phyloP scores from a whole-genome alignment of 2,113 vertebrate species.

The Protomyctophum bolini region DNA sequence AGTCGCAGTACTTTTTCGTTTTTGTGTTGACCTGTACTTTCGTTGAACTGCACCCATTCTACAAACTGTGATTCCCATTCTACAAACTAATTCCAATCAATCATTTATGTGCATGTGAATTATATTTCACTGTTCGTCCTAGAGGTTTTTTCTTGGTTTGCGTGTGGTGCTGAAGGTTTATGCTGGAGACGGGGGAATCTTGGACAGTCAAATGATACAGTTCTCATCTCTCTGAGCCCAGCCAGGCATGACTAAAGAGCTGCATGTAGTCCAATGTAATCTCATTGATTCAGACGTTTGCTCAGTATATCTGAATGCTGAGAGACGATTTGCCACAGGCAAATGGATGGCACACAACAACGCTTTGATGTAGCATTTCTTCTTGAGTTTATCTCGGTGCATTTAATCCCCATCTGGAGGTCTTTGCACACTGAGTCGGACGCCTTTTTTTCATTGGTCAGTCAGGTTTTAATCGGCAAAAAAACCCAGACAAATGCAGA shows the following conservation, averaged over 20 bases:
- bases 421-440: neutral
- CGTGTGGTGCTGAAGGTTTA: neutral
- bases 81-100: too few species aligned
- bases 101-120: too few species aligned
- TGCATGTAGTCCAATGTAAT: constrained; percentile 32
- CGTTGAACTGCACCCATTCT: too few species aligned
- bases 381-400: neutral
- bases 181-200: neutral
- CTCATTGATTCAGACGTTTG: neutral
- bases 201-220: constrained; percentile 11
- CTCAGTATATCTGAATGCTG: neutral
- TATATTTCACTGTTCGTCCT: too few species aligned
- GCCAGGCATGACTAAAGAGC: neutral
- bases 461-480: too few species aligned
- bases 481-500: too few species aligned
- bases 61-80: too few species aligned
- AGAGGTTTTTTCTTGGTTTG: constrained; percentile 12
- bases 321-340: neutral
- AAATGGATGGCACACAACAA: too few species aligned
- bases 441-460: neutral
- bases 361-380: too few species aligned
- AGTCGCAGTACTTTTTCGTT: too few species aligned
- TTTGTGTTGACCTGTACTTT: too few species aligned
- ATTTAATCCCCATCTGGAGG: neutral
- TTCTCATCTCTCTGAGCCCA: constrained; percentile 41